A percentile compares a stretch with the other conserved stretches of the same genome.
Evolutionary conservation across 2,797 vertebrate genomes (phyloP).

Genomic region (Dendrocincla tyrannina): DNA sequence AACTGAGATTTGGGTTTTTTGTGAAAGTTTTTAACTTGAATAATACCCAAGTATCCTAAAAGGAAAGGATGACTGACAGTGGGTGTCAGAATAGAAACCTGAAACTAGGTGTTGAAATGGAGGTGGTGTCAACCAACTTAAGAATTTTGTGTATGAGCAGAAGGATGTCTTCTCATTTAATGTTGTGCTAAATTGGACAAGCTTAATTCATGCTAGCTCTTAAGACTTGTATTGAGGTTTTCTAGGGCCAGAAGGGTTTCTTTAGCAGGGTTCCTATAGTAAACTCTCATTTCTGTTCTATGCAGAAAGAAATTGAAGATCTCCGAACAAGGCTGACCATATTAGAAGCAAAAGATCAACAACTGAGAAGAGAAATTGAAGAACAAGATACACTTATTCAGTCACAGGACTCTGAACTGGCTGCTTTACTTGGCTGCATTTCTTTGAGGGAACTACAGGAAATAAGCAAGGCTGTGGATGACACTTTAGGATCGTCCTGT

Average conservation of each 20-base stretch:
- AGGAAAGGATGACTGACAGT: background rate
- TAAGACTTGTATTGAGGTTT: background rate
- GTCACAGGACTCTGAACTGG: conserved; percentile 77
- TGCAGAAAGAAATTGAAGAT: conserved; percentile 83
- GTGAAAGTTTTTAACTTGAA: background rate
- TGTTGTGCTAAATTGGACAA: background rate
- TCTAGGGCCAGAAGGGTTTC: background rate
- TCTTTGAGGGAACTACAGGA: conserved; percentile 78
- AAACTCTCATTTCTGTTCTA: background rate
- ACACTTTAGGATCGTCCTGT: conserved; percentile 77
- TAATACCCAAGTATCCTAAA: background rate
- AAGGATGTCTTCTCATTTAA: background rate
- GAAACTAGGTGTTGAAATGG: background rate
- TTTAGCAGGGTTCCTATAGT: background rate
- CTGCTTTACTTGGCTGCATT: conserved; percentile 70
- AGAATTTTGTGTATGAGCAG: background rate
- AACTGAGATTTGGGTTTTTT: background rate
- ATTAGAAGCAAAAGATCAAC: conserved; percentile 77
- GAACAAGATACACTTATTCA: conserved; percentile 78
- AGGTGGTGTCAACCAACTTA: background rate
- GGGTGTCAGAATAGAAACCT: background rate
- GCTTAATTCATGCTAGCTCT: background rate
- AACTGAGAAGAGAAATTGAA: conserved; percentile 80
- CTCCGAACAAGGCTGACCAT: conserved; percentile 78
- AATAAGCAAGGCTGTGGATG: conserved; percentile 78